Evolutionary conservation across 1,140 invertebrate genomes (phyloP).

Genomic region (Brachionus calyciflorus): DNA sequence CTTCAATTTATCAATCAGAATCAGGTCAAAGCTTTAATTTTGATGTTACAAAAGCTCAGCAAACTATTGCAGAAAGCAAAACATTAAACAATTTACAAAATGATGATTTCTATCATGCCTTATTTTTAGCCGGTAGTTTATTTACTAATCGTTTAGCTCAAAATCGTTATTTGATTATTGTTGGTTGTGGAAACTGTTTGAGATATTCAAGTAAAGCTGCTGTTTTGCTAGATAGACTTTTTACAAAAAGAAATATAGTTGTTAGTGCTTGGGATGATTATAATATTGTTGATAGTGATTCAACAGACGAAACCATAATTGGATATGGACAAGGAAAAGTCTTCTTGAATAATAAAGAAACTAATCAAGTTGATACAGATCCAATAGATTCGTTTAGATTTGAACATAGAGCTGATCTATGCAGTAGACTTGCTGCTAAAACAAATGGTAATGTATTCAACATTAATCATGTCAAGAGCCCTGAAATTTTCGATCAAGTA

Average conservation of each 20-base stretch:
- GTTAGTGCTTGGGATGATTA: constrained; percentile 43
- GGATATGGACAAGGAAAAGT: constrained; percentile 25
- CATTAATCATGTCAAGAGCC: constrained; percentile 7
- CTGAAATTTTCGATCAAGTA: constrained; percentile 6
- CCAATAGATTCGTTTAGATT: neutral
- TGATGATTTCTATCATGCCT: constrained; percentile 9
- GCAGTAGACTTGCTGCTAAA: constrained; percentile 4
- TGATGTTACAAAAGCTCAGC: constrained; percentile 13
- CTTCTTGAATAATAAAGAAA: constrained; percentile 15
- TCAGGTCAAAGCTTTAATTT: constrained; percentile 23
- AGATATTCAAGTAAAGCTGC: neutral
- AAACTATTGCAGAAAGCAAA: constrained; percentile 6
- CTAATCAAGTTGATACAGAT: neutral
- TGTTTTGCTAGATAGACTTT: neutral
- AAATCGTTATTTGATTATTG: constrained; percentile 17
- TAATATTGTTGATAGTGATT: constrained; percentile 6
- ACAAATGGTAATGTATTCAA: constrained; percentile 35
- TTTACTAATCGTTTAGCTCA: constrained; percentile 29
- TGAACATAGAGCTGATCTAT: constrained; percentile 21
- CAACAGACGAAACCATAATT: neutral
- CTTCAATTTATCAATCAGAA: constrained; percentile 39
- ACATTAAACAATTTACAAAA: neutral
- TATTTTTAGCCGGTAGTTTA: constrained; percentile 27
- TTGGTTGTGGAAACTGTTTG: constrained; percentile 42
- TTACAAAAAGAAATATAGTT: constrained; percentile 22